Evolutionary conservation across 2,888 invertebrate species (phyloP), one percentile per base, ranked within the genome.

Genomic region (Hemithea aestivaria): DNA sequence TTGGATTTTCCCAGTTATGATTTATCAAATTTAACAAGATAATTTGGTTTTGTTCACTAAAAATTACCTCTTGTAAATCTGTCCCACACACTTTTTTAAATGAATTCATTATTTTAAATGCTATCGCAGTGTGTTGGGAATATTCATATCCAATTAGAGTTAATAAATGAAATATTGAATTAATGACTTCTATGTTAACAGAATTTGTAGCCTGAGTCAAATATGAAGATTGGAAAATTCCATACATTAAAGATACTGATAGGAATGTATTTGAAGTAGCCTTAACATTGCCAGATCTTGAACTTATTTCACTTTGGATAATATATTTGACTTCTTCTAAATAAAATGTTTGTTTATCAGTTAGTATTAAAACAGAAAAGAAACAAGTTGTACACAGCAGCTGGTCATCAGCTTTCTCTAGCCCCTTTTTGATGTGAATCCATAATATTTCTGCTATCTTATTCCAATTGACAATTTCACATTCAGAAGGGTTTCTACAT

Each of bases 1-100:
- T 76, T 10, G 89, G 87, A 53, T 89, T 91, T 55, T 90, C 90
- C 90, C 91, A 91, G 56, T 90, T 91, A 29, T 90, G 88, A 55
- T 88, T 89, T 5, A 89, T 76, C 42, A 90, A 67, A 46, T 77
- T 72, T 4, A 90, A 66, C 23, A 90, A 52, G 48, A 65, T 74
- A 6, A 73, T 59, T 51, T 83, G 73, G 36, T 82, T 65, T n/a
- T 61, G 50, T 34, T 51, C 51, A 36, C 52, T 62, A 22, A 71
- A 73, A 28, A 76, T 58, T 20, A 50, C 43, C 2, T 63, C 48
- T 42, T 78, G 59, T 10, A 81, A 75, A 40, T 60, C 41, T 16
- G 75, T 81, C 20, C 73, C 73, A 38, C 61, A 56, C 1, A 83
- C 66, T 61, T 78, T 87, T 40, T 77, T 73, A 32, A 87, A 74